phyloP scores from a whole-genome alignment of 2,888 invertebrate genomes.

The Pterobdella sp. region DNA sequence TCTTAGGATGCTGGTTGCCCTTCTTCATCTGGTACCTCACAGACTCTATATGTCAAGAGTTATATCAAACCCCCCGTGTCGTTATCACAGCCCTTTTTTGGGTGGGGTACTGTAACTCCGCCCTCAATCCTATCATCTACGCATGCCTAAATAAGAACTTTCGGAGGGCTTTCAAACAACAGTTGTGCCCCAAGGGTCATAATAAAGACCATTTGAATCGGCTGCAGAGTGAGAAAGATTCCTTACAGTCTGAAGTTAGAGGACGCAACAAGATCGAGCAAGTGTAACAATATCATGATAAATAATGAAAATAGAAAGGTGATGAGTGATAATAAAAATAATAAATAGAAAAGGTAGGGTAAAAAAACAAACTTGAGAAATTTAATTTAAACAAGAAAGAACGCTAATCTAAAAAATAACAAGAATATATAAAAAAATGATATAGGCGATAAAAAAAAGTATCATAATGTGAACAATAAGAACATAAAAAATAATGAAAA shows the following conservation, averaged over 20 bases:
- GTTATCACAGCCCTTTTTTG: constrained; percentile 41
- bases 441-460: no score
- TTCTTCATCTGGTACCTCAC: constrained; percentile 41
- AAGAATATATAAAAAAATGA: no score
- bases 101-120: constrained; percentile 43
- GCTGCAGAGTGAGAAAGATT: background rate
- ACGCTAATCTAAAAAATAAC: no score
- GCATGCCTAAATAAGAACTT: constrained; percentile 43
- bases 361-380: no score
- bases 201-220: background rate
- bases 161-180: constrained; percentile 39
- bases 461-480: no score
- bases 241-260: background rate
- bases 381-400: no score
- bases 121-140: constrained; percentile 43
- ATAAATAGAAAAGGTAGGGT: no score
- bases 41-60: constrained; percentile 37
- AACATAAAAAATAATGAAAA: no score
- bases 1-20: constrained; percentile 40
- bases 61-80: constrained; percentile 37
- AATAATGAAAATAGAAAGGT: no score
- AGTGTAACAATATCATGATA: background rate
- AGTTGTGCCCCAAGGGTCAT: constrained; percentile 19
- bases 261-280: background rate
- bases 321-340: no score